These are phyloP conservation scores for Tortricodes alternella DNA, from an alignment of 2,888 invertebrate species.

Conservation along the genomic window DNA sequence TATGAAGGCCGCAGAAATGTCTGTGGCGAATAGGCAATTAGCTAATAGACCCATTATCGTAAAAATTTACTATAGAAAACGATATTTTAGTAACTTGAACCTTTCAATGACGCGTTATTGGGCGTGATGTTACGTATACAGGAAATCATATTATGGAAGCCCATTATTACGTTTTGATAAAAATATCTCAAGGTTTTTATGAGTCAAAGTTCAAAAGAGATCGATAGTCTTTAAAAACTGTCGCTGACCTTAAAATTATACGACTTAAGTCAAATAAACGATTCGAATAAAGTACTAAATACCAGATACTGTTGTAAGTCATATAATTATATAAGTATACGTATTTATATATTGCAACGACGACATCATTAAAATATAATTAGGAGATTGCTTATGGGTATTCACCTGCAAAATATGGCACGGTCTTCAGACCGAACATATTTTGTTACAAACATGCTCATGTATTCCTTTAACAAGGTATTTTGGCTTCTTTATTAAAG, in stretches of 20 bases:
- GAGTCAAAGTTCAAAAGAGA: neutral
- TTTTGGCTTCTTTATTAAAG: too few species aligned
- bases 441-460: too few species aligned
- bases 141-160: conserved; percentile 3
- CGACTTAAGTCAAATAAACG: neutral
- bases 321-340: too few species aligned
- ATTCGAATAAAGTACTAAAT: too few species aligned
- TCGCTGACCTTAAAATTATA: neutral
- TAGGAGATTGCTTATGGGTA: too few species aligned
- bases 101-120: neutral
- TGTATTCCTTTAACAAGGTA: too few species aligned
- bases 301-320: too few species aligned
- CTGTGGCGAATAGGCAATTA: neutral
- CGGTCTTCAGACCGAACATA: too few species aligned
- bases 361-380: too few species aligned
- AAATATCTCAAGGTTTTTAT: neutral
- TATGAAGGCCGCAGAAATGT: neutral
- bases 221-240: neutral
- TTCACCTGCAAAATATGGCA: too few species aligned
- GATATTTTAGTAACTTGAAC: neutral
- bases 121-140: neutral
- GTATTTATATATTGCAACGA: too few species aligned
- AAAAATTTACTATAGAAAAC: too few species aligned
- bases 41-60: neutral
- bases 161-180: neutral